Evolutionary conservation across 2,888 invertebrate genomes (phyloP), one percentile per base, ranked within the genome.

Genomic region (Stomorhina lunata): DNA sequence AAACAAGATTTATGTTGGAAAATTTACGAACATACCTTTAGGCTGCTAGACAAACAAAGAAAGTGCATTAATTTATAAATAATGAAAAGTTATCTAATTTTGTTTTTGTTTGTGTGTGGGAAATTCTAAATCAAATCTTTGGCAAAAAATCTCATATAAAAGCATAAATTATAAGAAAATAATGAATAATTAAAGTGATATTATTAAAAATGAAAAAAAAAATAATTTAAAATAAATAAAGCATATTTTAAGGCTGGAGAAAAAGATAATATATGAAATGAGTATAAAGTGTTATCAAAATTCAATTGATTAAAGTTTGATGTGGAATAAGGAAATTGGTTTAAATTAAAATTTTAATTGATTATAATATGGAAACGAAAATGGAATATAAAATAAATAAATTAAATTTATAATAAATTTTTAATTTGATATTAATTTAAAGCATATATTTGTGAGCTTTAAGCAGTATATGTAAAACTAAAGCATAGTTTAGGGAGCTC

Each of bases 1-100:
- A 48, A 25, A 48, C 9, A 73, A 29, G 25, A 63, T 66, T 66
- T 48, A 27, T 61, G 20, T 45, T 27, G 15, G 57, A 71, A 78
- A 55, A 4, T 57, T n/a, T n/a, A n/a, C n/a, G 4, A 20, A 25
- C 65, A 34, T 40, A 50, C 50, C 72, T 66, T 72, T 2, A 59
- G 79, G 72, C 50, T 40, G 9, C 22, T 34, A 45, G 12, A 45
- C 7, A 37, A 34, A 34, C 25, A 32, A 55, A 34, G 17, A 75
- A 45, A 48, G 10, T 48, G 20, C 25, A 45, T 76, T 32, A 1
- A 59, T 34, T 34, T 63, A 1, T 45, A 17, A 45, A 45, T 1
- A 29, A 4, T n/a, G 40, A 6, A 27, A 12, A 10, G 6, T 7
- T 53, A 15, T n/a, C 6, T 15, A 7, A 17, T 10, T 45, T 32